A percentile compares a stretch with the other conserved stretches of the same genome.
These are phyloP conservation scores for Papilio helenus DNA, from an alignment of 1,140 invertebrate genomes.

Conservation along the genomic window DNA sequence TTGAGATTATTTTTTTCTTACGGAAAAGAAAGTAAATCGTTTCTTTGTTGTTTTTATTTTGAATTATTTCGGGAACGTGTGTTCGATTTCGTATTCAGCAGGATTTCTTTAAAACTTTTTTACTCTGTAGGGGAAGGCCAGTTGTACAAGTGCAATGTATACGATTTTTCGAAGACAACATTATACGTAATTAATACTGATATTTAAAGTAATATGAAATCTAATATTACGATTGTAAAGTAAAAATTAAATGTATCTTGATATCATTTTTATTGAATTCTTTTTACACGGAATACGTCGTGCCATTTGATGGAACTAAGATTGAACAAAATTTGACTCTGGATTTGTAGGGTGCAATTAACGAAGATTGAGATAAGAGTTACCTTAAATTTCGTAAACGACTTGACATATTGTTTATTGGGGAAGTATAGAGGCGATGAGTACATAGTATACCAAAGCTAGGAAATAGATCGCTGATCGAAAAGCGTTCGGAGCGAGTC, in stretches of 20 bases:
- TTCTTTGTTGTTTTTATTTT: slow-evolving; percentile 58
- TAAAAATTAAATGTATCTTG: slow-evolving; percentile 68
- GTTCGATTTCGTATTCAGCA: slow-evolving; percentile 65
- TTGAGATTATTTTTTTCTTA: slow-evolving; percentile 69
- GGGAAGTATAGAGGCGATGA: slow-evolving; percentile 60
- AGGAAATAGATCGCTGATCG: slow-evolving; percentile 74
- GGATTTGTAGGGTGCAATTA: slow-evolving; percentile 48
- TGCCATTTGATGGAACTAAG: slow-evolving; percentile 55
- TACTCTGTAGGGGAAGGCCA: slow-evolving; percentile 75
- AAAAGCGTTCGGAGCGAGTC: slow-evolving; percentile 55
- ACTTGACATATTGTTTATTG: slow-evolving; percentile 65
- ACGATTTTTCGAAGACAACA: slow-evolving; percentile 80
- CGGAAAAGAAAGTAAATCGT: slow-evolving; percentile 55
- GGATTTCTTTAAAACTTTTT: slow-evolving; percentile 62
- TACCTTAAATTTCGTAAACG: slow-evolving; percentile 73
- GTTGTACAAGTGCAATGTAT: slow-evolving; percentile 83
- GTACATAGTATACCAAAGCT: slow-evolving; percentile 82
- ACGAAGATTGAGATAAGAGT: slow-evolving; percentile 65
- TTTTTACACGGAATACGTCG: slow-evolving; percentile 49
- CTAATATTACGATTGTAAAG: slow-evolving; percentile 76
- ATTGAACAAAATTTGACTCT: slow-evolving; percentile 20
- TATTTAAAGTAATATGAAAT: slow-evolving; percentile 76
- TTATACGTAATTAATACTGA: slow-evolving; percentile 82
- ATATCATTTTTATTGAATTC: slow-evolving; percentile 62
- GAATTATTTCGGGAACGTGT: slow-evolving; percentile 54